These are phyloP conservation scores for Nymphalis io DNA, from an alignment of 1,140 invertebrate species.

Conservation along the genomic window DNA sequence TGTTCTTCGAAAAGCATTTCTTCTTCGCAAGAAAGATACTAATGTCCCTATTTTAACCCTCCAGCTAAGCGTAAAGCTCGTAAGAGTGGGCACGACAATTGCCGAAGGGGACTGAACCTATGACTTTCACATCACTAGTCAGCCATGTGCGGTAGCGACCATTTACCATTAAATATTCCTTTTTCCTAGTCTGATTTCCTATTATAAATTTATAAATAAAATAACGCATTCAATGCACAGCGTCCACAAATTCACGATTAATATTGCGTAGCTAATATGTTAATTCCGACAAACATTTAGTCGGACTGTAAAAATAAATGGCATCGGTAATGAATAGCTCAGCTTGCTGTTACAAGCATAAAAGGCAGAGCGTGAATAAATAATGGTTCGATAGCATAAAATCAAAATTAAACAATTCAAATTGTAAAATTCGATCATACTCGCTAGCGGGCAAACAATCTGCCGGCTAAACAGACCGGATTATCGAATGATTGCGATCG, in stretches of 20 bases:
- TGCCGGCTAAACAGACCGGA: constrained; percentile 10
- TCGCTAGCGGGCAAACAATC: constrained; percentile 20
- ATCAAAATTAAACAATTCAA: constrained; percentile 29
- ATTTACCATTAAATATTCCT: not conserved
- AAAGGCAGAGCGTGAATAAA: constrained; percentile 22
- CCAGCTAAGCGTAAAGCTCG: too few species aligned
- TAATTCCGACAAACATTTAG: constrained; percentile 14
- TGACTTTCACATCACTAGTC: too few species aligned
- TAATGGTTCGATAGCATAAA: constrained; percentile 13
- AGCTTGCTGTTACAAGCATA: constrained; percentile 11
- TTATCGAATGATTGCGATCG: constrained; percentile 27
- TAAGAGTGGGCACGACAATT: too few species aligned
- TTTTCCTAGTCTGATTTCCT: not conserved
- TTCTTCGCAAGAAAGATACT: too few species aligned
- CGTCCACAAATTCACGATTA: not conserved
- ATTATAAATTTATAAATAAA: not conserved
- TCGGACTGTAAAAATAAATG: constrained; percentile 18
- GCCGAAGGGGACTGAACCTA: too few species aligned
- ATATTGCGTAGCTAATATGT: constrained; percentile 4
- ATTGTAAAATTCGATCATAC: constrained; percentile 17
- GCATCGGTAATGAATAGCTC: not conserved
- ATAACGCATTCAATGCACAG: not conserved
- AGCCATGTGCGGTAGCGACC: too few species aligned
- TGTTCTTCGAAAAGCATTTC: too few species aligned
- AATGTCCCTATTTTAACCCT: too few species aligned